These are phyloP conservation scores for Amia ocellicauda DNA, from an alignment of 2,113 vertebrate species.

Conservation along the genomic window DNA sequence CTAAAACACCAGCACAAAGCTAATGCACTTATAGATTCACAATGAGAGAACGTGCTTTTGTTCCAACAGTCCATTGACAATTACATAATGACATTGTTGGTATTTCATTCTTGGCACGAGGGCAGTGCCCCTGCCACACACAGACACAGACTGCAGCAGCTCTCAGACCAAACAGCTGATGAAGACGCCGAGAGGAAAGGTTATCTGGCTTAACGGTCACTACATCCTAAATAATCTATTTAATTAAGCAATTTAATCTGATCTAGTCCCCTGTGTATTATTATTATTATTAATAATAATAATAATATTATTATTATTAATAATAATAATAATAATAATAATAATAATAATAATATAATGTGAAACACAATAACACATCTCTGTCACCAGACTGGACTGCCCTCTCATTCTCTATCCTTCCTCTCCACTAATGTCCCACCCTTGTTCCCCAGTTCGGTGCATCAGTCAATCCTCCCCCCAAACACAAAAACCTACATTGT, in stretches of 20 bases:
- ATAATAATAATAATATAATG: too few relatives aligned
- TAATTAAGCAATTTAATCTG: too few relatives aligned
- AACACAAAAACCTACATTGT: constrained; percentile 32
- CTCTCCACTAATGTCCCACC: not conserved
- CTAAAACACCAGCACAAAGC: constrained; percentile 44
- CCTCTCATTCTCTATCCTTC: not conserved
- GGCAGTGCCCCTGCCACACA: constrained; percentile 37
- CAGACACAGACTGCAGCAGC: constrained; percentile 23
- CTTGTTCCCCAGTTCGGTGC: constrained; percentile 14
- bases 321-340: too few relatives aligned
- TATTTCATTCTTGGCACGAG: constrained; percentile 56
- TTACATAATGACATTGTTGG: constrained; percentile 69
- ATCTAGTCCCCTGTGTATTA: too few relatives aligned
- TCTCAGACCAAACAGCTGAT: too few relatives aligned
- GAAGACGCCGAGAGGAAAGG: constrained; percentile 29
- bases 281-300: too few relatives aligned
- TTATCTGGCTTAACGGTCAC: too few relatives aligned
- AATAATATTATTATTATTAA: too few relatives aligned
- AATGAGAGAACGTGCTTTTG: too few relatives aligned
- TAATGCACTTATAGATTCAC: constrained; percentile 45
- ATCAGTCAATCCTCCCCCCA: constrained; percentile 19
- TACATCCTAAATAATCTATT: too few relatives aligned
- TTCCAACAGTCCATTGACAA: constrained; percentile 67
- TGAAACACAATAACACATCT: too few relatives aligned
- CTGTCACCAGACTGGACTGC: too few relatives aligned